A percentile compares a stretch with the other conserved stretches of the same genome.
Evolutionary conservation across 2,113 vertebrate genomes (phyloP).

Genomic region (Emydocephalus ijimae): DNA sequence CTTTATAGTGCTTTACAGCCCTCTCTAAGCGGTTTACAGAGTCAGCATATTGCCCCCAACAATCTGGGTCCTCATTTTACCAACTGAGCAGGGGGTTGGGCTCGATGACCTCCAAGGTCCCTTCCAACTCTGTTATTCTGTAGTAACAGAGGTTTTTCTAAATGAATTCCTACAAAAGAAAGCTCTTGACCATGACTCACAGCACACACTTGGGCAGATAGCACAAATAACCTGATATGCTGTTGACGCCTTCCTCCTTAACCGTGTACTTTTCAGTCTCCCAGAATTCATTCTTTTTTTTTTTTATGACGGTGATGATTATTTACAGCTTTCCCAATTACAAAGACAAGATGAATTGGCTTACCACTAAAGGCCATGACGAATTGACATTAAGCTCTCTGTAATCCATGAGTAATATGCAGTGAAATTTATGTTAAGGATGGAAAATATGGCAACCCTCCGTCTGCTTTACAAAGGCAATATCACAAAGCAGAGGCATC

Average conservation of each 20-base stretch:
- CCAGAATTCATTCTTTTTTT: background rate
- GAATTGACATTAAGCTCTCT: slow-evolving; percentile 6
- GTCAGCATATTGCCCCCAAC: too few species aligned
- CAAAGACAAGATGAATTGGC: background rate
- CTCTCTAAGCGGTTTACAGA: too few species aligned
- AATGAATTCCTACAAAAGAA: background rate
- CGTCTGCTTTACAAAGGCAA: background rate
- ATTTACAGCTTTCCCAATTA: slow-evolving; percentile 26
- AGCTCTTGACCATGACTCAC: background rate
- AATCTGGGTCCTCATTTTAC: too few species aligned
- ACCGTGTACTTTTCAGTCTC: background rate
- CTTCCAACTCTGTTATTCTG: background rate
- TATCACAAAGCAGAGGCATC: background rate
- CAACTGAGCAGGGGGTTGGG: background rate
- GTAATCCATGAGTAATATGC: slow-evolving; percentile 4
- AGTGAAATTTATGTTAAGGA: slow-evolving; percentile 5
- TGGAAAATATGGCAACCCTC: background rate
- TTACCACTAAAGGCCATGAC: background rate
- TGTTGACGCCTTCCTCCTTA: background rate
- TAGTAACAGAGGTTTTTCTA: background rate
- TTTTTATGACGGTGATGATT: background rate
- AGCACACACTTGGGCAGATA: background rate
- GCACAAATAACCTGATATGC: background rate
- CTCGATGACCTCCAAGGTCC: background rate
- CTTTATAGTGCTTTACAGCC: too few species aligned